Evolutionary conservation across 2,797 vertebrate genomes (phyloP), one percentile per base, ranked within the genome.

Genomic region (Ctenosaura bakeri): DNA sequence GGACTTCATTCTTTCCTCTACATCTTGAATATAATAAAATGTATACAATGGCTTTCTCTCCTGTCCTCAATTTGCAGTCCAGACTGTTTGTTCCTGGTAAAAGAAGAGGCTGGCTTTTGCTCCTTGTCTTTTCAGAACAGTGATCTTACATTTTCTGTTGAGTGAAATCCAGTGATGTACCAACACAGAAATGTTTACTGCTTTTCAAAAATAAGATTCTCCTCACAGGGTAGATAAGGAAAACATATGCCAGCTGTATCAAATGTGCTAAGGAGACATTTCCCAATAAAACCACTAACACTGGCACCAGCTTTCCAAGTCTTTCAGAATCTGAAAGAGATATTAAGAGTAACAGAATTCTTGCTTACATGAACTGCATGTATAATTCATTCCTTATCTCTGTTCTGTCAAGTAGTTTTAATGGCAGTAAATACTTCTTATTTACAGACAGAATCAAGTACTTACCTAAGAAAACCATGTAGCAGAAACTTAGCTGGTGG

Each of bases 121-220:
- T n/a, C 73, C 80, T 59, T 42, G n/a, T 83, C 35, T 74, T 38
- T 0, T 64, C 59, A 54, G 79, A 80, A 54, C 78, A 87, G 56
- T 81, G 90, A 90, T 77, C 92, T 92, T 84, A 80, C 83, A 46
- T 86, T 91, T 82, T 89, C 71, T 91, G 85, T 87, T 56, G 38
- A 88, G 76, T 74, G 85, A 91, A 46, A 94, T n/a, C 18, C 42
- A 86, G 26, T 89, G 81, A 93, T 95, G 94, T 92, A 91, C 87
- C 80, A 86, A 87, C 62, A 92, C 20, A 38, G 87, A 29, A 85
- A 87, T 89, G 87, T 90, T 16, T 92, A 80, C 87, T 90, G 62
- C 62, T 93, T 85, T 74, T 69, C 62, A 94, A 93, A 90, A 81
- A 88, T 22, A 77, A 87, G 69, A 4, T 38, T 90, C 82, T 88